Evolutionary conservation across 2,888 invertebrate species (phyloP).

Genomic region (Schizaphis graminum): DNA sequence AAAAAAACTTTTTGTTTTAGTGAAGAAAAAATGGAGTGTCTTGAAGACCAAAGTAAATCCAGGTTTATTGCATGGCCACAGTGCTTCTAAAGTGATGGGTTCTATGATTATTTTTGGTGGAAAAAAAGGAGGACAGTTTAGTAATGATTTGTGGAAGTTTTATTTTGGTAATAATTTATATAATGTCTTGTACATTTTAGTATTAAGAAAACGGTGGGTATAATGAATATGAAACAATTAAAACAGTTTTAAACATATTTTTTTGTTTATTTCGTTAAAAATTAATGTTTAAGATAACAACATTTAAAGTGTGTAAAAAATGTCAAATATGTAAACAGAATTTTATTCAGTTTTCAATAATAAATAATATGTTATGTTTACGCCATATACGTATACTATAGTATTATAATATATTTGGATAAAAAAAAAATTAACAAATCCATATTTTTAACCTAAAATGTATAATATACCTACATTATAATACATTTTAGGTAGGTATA

Average conservation of each 20-base stretch:
- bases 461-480: background rate
- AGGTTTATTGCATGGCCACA: conserved; percentile 82
- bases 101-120: conserved; percentile 87
- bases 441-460: background rate
- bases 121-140: conserved; percentile 79
- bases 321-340: background rate
- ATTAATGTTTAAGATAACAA: background rate
- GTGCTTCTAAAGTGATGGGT: conserved; percentile 82
- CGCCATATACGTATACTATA: background rate
- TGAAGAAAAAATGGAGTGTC: conserved; percentile 77
- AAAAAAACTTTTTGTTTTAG: conserved; percentile 70
- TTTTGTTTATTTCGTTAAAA: background rate
- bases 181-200: background rate
- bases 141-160: conserved; percentile 86
- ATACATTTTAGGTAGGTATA: background rate
- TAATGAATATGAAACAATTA: background rate
- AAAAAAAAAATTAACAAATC: background rate
- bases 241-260: background rate
- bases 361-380: background rate
- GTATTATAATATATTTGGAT: background rate
- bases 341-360: background rate
- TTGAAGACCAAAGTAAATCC: conserved; percentile 78
- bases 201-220: background rate
- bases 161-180: conserved; percentile 78
- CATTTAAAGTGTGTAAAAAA: background rate